Conservation (phyloP, 2,797 vertebrate genomes). For the Gambelia wislizenii region DNA sequence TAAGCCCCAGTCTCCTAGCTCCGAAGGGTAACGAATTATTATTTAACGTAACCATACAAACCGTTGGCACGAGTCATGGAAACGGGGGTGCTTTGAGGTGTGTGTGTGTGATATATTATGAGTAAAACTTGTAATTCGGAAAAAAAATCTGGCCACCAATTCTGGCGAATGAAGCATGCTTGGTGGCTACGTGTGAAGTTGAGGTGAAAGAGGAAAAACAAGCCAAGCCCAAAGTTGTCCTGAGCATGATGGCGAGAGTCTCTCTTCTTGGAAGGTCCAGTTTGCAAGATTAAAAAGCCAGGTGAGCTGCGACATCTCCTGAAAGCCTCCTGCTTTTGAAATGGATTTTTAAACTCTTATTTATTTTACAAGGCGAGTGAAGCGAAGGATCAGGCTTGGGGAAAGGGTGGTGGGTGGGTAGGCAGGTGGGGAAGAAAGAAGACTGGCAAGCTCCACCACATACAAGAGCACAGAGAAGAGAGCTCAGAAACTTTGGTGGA, state of each 20-base stretch:
- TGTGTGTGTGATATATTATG: no score
- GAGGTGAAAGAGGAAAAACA: no score
- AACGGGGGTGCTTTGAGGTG: not conserved
- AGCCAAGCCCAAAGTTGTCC: no score
- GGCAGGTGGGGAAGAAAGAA: not conserved
- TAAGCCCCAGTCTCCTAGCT: not conserved
- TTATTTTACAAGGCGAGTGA: not conserved
- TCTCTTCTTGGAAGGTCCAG: no score
- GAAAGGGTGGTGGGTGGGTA: not conserved
- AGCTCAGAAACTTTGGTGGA: not conserved
- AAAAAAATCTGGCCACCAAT: no score
- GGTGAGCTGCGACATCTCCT: not conserved
- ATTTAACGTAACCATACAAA: not conserved
- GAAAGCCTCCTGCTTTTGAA: not conserved
- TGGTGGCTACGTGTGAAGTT: no score
- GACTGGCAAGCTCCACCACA: not conserved
- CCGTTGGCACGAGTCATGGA: no score
- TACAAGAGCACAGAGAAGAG: not conserved
- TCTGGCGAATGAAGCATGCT: no score
- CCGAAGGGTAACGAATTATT: not conserved
- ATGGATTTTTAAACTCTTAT: not conserved
- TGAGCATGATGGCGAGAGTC: no score
- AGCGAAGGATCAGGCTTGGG: not conserved
- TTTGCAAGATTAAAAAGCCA: fast-evolving
- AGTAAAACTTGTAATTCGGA: no score